Evolutionary conservation across 2,888 invertebrate species (phyloP).

Genomic region (Kryphioiulus occultus): DNA sequence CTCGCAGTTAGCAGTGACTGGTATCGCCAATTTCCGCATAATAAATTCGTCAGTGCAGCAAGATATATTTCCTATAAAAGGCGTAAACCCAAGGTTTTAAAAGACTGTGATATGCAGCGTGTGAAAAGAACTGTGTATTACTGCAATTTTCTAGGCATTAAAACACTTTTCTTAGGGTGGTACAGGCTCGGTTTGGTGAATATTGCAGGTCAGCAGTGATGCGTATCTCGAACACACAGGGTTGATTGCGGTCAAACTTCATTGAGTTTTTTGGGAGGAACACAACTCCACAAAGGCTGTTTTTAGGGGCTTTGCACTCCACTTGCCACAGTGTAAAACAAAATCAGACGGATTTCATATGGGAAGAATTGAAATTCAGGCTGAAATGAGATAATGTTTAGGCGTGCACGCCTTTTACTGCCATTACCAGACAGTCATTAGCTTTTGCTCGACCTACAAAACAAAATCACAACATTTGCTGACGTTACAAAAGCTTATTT

Average conservation of each 20-base stretch:
- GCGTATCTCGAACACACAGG: slow-evolving; percentile 6
- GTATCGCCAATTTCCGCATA: neutral
- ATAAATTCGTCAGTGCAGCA: neutral
- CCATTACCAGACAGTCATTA: slow-evolving; percentile 39
- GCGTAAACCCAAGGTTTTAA: neutral
- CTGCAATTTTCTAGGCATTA: slow-evolving; percentile 15
- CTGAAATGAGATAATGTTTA: neutral
- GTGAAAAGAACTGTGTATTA: neutral
- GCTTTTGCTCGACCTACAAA: slow-evolving; percentile 39
- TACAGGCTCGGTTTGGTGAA: neutral
- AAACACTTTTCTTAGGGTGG: slow-evolving; percentile 36
- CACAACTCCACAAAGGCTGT: neutral
- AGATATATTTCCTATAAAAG: slow-evolving; percentile 21
- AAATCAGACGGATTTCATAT: neutral
- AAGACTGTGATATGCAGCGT: neutral
- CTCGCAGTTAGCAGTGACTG: neutral
- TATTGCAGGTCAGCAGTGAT: slow-evolving; percentile 33
- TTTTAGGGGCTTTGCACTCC: slow-evolving; percentile 45
- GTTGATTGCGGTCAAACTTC: slow-evolving; percentile 46
- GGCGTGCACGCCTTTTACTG: neutral
- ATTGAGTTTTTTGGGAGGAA: slow-evolving; percentile 41
- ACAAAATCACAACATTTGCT: neutral
- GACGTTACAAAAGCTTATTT: neutral
- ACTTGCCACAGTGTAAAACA: slow-evolving; percentile 37
- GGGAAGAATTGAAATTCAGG: neutral